Base-by-base conservation (phyloP, 2,113 vertebrate genomes). In the Uropsilus gracilis region DNA sequence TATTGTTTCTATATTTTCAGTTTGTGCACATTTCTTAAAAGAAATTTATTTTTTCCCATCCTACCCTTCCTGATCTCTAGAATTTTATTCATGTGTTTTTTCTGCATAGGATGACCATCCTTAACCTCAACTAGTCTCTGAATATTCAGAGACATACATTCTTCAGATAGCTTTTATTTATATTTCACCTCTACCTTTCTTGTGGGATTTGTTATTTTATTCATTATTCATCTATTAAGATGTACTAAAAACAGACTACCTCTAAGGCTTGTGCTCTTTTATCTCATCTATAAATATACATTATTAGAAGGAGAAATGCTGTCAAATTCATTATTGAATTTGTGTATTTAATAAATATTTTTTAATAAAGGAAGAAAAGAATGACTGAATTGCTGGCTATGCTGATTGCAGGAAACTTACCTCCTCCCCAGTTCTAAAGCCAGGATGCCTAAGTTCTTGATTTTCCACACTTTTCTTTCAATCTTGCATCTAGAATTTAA, bases 1-100 rank as follows among this genome's bases (percentile, higher is more conserved):
- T 64, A 76, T n/a, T 69, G 24, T 90, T 89, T 94, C 34, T 17
- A 64, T 46, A 46, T 94, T 69, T 73, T 76, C n/a, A 64, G 69
- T 95, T 94, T 34, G 22, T 93, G 9, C 22, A 30, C 39, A 75
- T 83, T 72, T 59, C 26, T 91, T 44, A 14, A 20, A 14, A 42
- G 13, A 63, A 44, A 91, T 55, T 93, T 91, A 3, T 37, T 81
- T 4, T 85, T 86, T 11, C n/a, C 12, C 66, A 14, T 44, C 61
- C 18, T n/a, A 32, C 11, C 12, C 26, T 95, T 83, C 75, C 39
- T 34, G 39, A 68, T 22, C 10, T 50, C 57, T 42, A 89, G 83
- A n/a, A 46, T 68, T 91, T 77, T 89, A 71, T 50, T 68, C n/a
- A 34, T 28, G 44, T 53, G 9, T 37, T 92, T 24, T 13, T 78